These are phyloP conservation scores for Megalurothrips usitatus DNA, from an alignment of 2,888 invertebrate species.

Conservation along the genomic window DNA sequence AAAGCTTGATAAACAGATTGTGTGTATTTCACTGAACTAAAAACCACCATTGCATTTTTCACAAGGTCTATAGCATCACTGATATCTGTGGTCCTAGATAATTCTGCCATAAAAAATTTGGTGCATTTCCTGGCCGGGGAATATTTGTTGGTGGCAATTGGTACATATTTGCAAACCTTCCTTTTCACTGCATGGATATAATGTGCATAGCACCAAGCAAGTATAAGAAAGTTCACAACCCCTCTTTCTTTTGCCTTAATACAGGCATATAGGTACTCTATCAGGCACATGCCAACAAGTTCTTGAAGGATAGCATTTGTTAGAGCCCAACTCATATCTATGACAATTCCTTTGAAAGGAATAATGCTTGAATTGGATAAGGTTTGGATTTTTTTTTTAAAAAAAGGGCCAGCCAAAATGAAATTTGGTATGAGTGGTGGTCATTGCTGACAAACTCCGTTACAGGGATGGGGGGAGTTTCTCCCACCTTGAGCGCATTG, in stretches of 20 bases:
- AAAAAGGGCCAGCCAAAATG: neutral
- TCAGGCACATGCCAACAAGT: neutral
- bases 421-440: neutral
- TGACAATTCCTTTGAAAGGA: neutral
- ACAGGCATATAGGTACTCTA: neutral
- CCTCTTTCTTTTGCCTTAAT: neutral
- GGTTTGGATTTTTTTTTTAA: neutral
- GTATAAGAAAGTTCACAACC: neutral
- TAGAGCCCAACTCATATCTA: neutral
- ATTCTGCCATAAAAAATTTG: neutral
- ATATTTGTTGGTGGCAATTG: neutral
- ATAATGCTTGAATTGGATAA: neutral
- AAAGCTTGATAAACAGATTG: neutral
- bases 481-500: neutral
- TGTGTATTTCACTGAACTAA: neutral
- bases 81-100: neutral
- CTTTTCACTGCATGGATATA: neutral
- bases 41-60: neutral
- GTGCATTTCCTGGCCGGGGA: neutral
- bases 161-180: neutral
- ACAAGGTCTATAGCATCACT: neutral
- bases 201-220: neutral
- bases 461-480: neutral
- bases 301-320: neutral
- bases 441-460: neutral